Evolutionary conservation across 1,140 invertebrate species (phyloP), one percentile per base, ranked within the genome.

Genomic region (Phocides pigmalion): DNA sequence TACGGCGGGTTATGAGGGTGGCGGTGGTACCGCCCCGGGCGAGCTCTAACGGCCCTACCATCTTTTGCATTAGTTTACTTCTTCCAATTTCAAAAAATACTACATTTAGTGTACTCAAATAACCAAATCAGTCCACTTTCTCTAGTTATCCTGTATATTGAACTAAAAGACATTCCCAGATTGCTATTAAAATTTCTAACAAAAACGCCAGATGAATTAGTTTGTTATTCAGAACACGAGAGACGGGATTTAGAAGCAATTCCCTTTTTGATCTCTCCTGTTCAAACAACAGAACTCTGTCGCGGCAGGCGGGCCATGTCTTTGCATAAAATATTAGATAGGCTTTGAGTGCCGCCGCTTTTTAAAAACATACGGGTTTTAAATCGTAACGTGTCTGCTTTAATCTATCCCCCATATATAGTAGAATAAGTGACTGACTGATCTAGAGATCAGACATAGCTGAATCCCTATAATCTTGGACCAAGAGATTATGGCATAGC

Each of bases 251-350:
- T 79, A 76, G 72, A 75, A 79, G 67, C 81, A 83, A 87, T 85
- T 85, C 83, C 77, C 82, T 85, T 85, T 83, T 82, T 85, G 84
- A 87, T 87, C 82, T 87, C 80, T 84, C 70, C 74, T 67, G 74
- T 74, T 73, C 78, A 83, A 85, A 85, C 82, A 85, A 80, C 77
- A 81, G 76, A 73, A 83, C 68, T 81, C 80, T 80, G 81, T 82
- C 82, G 78, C 65, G 76, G 70, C 69, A 79, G 76, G 79, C 68
- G 70, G 53, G 75, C 54, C 63, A 64, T 66, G 77, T 80, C 81
- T 85, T 87, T 87, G 81, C 84, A 87, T 87, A 85, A 87, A 84
- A 84, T 84, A 87, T 87, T 84, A 84, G 76, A 66, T 17, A 68
- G 63, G 49, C 58, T 39, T 49, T 20, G 62, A 66, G 63, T 28